Evolutionary conservation across 2,888 invertebrate species (phyloP).

Genomic region (Drosophila nigricruria): DNA sequence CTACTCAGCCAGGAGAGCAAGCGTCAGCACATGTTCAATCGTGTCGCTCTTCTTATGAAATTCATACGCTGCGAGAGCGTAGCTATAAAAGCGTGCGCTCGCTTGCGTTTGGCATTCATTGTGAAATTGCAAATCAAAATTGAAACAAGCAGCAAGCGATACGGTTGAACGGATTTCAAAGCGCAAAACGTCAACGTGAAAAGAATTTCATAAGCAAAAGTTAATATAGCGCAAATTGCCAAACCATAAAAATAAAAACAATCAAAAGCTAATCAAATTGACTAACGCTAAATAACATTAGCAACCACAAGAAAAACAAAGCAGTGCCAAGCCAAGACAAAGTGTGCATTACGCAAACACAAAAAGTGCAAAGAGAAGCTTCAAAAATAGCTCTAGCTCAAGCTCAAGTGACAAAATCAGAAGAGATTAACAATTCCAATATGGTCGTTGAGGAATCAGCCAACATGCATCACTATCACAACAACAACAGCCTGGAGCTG

Average conservation of each 20-base stretch:
- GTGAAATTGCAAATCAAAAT: constrained; percentile 85
- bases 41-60: constrained; percentile 76
- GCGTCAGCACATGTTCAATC: constrained; percentile 15
- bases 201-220: constrained; percentile 83
- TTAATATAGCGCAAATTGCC: constrained; percentile 63
- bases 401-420: constrained; percentile 47
- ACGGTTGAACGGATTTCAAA: constrained; percentile 59
- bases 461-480: constrained; percentile 66
- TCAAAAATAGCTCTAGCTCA: constrained; percentile 50
- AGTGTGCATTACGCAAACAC: constrained; percentile 30
- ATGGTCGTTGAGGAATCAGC: constrained; percentile 81
- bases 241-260: constrained; percentile 17
- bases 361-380: constrained; percentile 61
- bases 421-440: constrained; percentile 60
- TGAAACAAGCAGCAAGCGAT: constrained; percentile 78
- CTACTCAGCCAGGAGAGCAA: constrained; percentile 6
- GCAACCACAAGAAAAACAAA: constrained; percentile 27
- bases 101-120: constrained; percentile 78
- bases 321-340: constrained; percentile 49
- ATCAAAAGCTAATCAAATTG: constrained; percentile 29
- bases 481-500: constrained; percentile 53
- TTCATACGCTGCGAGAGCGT: constrained; percentile 72
- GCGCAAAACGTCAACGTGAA: constrained; percentile 65
- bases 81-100: constrained; percentile 79
- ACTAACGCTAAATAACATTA: constrained; percentile 25